Base-by-base conservation (phyloP, 2,888 invertebrate species). In the Nemoura dubitans region DNA sequence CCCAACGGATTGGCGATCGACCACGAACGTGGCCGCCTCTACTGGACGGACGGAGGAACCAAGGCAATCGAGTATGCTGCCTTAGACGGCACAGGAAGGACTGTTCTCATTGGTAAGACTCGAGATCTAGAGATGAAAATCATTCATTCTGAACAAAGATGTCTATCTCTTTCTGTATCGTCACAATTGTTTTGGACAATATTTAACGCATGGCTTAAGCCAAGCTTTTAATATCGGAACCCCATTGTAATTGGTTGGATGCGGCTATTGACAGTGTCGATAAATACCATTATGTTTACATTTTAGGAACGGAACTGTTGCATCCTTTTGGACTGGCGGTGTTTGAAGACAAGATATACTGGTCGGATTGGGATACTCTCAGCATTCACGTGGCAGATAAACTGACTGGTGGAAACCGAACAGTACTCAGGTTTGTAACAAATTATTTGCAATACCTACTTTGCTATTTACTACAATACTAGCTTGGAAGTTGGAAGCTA, bases 1-100 rank as follows among this genome's bases (percentile, higher is more conserved):
- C 98, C 98, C 0, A 97, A 97, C 90, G 98, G 98, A 0, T 92
- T 98, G 78, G 96, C 97, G 0, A 94, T 98, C 28, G 98, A 98
- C 91, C 94, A 94, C 88, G 93, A 93, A 0, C 93, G 93, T 76
- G 94, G 94, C 86, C 94, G 95, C 86, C 92, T 98, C 1, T 98
- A 97, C 90, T 98, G 98, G 96, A 95, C 96, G 0, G 98, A 98
- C 90, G 96, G 96, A 6, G 96, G 96, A 0, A 95, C 94, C 6
- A 94, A 95, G 89, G 95, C 95, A 0, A 95, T 98, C 87, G 97
- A 97, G 91, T 96, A 94, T 90, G 95, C 96, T 28, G 95, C 95
- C 90, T 92, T 97, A 27, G 96, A 97, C 91, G 97, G 97, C 28
- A 93, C 93, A 7, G 94, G 94, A 27, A 93, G 97, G 88, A 94